These are phyloP conservation scores for Bos javanicus DNA, from an alignment of 2,113 vertebrate genomes.

Conservation along the genomic window DNA sequence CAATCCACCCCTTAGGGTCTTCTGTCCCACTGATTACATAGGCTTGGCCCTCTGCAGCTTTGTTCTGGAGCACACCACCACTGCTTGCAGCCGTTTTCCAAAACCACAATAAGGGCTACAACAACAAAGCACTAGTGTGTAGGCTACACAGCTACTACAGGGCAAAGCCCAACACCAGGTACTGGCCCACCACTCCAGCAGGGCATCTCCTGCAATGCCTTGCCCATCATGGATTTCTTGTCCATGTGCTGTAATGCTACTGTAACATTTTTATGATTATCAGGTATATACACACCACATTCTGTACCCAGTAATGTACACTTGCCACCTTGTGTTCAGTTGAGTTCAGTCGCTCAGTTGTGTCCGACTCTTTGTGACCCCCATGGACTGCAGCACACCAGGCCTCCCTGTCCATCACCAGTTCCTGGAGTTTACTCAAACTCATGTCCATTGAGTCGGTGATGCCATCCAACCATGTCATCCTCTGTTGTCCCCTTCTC, in stretches of 20 bases:
- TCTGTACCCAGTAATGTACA: background rate
- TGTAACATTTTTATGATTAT: background rate
- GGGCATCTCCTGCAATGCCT: background rate
- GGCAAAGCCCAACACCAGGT: background rate
- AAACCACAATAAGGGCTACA: background rate
- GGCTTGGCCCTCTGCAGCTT: background rate
- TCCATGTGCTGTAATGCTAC: background rate
- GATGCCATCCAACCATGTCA: background rate
- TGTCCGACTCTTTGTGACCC: background rate
- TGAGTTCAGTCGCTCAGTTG: rapidly evolving
- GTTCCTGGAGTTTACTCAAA: rapidly evolving
- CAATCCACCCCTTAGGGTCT: background rate
- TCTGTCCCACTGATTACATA: background rate
- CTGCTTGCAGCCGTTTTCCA: background rate
- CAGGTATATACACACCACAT: background rate
- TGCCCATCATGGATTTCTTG: background rate
- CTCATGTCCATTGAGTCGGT: background rate
- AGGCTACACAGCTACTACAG: background rate
- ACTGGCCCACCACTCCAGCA: background rate
- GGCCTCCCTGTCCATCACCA: background rate
- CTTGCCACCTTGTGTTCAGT: background rate
- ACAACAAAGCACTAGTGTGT: background rate
- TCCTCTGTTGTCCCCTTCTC: background rate
- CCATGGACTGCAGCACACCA: background rate
- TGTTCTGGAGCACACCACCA: background rate